Base-by-base conservation (phyloP, 1,140 invertebrate genomes). In the Battus philenor region DNA sequence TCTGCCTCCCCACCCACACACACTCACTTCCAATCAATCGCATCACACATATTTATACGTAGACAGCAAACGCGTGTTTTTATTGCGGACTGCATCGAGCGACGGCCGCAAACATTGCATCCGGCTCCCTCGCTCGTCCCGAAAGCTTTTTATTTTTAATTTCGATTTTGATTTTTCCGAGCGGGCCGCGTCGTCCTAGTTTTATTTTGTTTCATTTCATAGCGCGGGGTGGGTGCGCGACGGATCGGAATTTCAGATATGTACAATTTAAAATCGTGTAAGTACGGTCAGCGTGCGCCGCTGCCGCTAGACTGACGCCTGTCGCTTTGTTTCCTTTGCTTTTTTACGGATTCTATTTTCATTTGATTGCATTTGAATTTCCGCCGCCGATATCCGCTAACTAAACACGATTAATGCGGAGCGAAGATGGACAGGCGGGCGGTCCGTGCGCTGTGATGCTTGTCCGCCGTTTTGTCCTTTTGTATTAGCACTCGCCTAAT, bases 341-440 rank as follows among this genome's bases (percentile, higher is more conserved):
- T 85, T 82, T 82, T 78, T 71, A 71, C 69, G 63, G 76, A 78
- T 82, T 76, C 79, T 85, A 82, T 85, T 85, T 85, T 85, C 81
- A 86, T 87, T 87, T 86, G 82, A 87, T 86, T 86, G 84, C 82
- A 87, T 86, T 86, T 82, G 82, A 86, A 86, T 86, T 86, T 87
- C 82, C 79, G 73, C 74, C 86, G 82, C 81, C 83, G 76, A 87
- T 87, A 86, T 86, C 82, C 81, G 80, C 82, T 87, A 86, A 86
- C 86, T 86, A 86, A 87, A 87, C 86, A 86, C 83, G 85, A 86
- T 86, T 87, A 86, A 86, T 86, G 85, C 73, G 73, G 68, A 63
- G 69, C 66, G 75, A 66, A 81, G 73, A 78, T 74, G 78, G 81
- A 82, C 74, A 79, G 76, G 59, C 70, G 67, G 75, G 66, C 47